phyloP scores from a whole-genome alignment of 1,140 invertebrate species.

The Ceratina japonica region DNA sequence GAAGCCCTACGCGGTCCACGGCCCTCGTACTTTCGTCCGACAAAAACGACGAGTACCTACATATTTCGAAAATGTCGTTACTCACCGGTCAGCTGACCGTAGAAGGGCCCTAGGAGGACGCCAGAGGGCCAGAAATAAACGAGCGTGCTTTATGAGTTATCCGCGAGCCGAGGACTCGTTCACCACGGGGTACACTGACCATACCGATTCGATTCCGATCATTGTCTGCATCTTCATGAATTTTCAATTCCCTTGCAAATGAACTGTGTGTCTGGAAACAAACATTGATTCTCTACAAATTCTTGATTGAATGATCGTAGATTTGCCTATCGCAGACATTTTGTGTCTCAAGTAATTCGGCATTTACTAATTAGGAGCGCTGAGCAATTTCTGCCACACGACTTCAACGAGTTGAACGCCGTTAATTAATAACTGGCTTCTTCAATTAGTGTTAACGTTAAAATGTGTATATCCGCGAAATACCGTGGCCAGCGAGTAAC shows the following conservation, averaged over 20 bases:
- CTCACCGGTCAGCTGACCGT: slow-evolving; percentile 23
- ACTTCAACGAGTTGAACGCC: background rate
- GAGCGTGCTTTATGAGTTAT: slow-evolving; percentile 64
- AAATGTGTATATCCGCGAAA: background rate
- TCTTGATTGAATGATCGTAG: too few species aligned
- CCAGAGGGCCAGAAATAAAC: slow-evolving; percentile 53
- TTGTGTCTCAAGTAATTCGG: too few species aligned
- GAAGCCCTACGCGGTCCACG: slow-evolving; percentile 28
- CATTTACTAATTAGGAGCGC: too few species aligned
- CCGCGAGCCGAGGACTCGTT: slow-evolving; percentile 34
- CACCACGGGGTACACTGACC: slow-evolving; percentile 40
- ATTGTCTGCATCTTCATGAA: slow-evolving; percentile 27
- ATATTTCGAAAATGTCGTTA: slow-evolving; percentile 66
- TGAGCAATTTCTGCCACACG: background rate
- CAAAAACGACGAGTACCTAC: slow-evolving; percentile 32
- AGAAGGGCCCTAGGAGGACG: slow-evolving; percentile 36
- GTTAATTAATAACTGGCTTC: background rate
- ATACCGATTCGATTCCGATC: background rate
- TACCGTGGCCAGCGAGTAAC: background rate
- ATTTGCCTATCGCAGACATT: too few species aligned
- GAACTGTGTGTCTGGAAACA: too few species aligned
- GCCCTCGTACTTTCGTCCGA: slow-evolving; percentile 38
- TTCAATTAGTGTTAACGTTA: background rate
- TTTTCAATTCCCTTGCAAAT: slow-evolving; percentile 4
- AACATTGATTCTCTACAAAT: too few species aligned